Evolutionary conservation across 1,140 invertebrate species (phyloP).

Genomic region (Atta texana): DNA sequence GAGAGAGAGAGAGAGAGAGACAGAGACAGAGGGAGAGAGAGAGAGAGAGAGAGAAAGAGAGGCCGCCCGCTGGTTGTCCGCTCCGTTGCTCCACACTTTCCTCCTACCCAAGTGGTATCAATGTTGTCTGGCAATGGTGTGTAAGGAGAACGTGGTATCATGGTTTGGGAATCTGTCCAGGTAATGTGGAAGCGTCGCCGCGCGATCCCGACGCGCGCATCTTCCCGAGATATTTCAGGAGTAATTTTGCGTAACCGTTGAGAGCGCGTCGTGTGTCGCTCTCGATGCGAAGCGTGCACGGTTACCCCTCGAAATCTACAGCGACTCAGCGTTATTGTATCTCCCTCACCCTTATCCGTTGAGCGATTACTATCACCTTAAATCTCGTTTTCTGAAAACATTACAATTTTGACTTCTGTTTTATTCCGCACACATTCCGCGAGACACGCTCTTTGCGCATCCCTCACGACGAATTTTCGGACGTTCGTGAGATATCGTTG

Average conservation of each 20-base stretch:
- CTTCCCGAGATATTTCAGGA: conserved; percentile 58
- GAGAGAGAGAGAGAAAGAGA: conserved; percentile 17
- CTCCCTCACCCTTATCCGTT: neutral
- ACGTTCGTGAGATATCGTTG: neutral
- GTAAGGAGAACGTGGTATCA: conserved; percentile 96
- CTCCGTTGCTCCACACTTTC: conserved; percentile 82
- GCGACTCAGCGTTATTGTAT: neutral
- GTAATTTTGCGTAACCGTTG: conserved; percentile 64
- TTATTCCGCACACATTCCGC: too few relatives aligned
- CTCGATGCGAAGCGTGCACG: neutral
- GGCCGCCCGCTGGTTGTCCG: conserved; percentile 72
- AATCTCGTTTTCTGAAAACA: neutral
- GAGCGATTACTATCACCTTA: neutral
- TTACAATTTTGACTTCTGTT: neutral
- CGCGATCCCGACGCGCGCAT: conserved; percentile 9
- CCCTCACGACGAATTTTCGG: neutral
- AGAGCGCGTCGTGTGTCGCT: conserved; percentile 40
- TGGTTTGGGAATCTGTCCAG: conserved; percentile 96
- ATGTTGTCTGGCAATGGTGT: conserved; percentile 95
- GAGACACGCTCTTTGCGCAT: neutral
- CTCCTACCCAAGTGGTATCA: conserved; percentile 87
- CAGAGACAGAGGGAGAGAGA: conserved; percentile 23
- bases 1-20: neutral
- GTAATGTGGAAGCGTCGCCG: conserved; percentile 72
- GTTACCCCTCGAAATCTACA: neutral